A percentile compares a stretch with the other conserved stretches of the same genome.
Evolutionary conservation across 2,797 vertebrate species (phyloP).

Genomic region (Paratrypauchen microcephalus): DNA sequence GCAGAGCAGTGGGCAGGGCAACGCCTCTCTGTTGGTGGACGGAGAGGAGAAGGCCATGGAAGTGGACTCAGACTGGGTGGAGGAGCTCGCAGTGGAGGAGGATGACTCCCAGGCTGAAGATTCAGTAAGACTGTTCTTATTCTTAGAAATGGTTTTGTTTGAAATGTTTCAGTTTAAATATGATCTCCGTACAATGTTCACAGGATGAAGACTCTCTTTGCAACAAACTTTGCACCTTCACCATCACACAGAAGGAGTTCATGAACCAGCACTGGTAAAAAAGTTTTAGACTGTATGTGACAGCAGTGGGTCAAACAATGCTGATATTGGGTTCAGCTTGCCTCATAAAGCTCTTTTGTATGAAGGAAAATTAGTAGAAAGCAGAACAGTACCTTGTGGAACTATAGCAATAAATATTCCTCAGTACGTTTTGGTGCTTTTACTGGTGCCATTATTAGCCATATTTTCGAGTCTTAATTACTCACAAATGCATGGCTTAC

Average conservation of each 20-base stretch:
- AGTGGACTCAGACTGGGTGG: constrained; percentile 98
- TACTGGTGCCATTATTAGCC: background rate
- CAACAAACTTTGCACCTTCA: constrained; percentile 98
- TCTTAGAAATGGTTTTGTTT: background rate
- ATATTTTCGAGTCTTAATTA: background rate
- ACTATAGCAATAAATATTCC: background rate
- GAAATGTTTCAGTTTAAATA: background rate
- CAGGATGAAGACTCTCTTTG: constrained; percentile 99
- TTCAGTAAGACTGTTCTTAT: constrained; percentile 79
- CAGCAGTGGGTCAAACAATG: constrained; percentile 4
- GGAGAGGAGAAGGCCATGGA: constrained; percentile 97
- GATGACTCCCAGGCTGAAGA: constrained; percentile 98
- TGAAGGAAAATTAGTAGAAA: background rate
- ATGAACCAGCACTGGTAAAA: constrained; percentile 98
- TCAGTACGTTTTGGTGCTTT: background rate
- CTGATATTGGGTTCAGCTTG: background rate
- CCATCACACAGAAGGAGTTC: constrained; percentile 99
- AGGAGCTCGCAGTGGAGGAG: constrained; percentile 95
- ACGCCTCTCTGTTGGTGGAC: constrained; percentile 87
- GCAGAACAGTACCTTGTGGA: background rate
- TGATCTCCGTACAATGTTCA: constrained; percentile 34
- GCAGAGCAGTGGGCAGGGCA: constrained; percentile 89
- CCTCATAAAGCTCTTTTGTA: background rate
- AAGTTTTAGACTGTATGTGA: background rate
- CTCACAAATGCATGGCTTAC: background rate